Base-by-base conservation (phyloP, 2,888 invertebrate genomes). In the Tubulanus polymorphus region DNA sequence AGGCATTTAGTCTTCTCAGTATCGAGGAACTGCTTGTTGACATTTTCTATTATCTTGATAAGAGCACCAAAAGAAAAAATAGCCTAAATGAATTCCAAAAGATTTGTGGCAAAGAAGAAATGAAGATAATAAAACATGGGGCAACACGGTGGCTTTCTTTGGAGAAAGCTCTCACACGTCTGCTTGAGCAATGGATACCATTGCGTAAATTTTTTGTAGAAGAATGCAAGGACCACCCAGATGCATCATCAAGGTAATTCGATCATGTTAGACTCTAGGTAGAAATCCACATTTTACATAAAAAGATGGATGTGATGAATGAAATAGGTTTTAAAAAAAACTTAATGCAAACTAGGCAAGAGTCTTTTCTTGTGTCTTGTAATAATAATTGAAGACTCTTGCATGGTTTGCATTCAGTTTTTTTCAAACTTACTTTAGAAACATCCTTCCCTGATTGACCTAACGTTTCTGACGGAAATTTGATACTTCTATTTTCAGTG, bases 11-110 rank as follows among this genome's bases (percentile, higher is more conserved):
- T 27, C n/a, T n/a, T n/a, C 30, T 48, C 12, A 20, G 23, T 10
- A 20, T 58, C 28, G 58, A 55, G 25, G 55, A 59, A 6, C 46
- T 30, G 20, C 35, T 55, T 23, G 37, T 54, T 25, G 32, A 55
- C 23, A 29, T 55, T 18, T 58, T 46, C 18, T 53, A 53, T 18
- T 46, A 53, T 23, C 46, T 53, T 2, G 37, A 53, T n/a, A 53
- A 53, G 28, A 53, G 28, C 29, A 29, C 23, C 20, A 47, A 47
- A 29, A 20, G 47, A 25, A 18, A 51, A 20, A 23, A 15, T 37
- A 28, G 27, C n/a, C 30, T 49, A 23, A 28, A 28, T 18, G 32
- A 37, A 15, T 23, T 51, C 32, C 51, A 51, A 25, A 18, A 30
- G 25, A 25, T 37, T 23, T 41, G 41, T 35, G 37, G 41, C 27